A percentile compares a stretch with the other conserved stretches of the same genome.
phyloP scores from a whole-genome alignment of 2,888 invertebrate genomes.

The Hesperia comma region DNA sequence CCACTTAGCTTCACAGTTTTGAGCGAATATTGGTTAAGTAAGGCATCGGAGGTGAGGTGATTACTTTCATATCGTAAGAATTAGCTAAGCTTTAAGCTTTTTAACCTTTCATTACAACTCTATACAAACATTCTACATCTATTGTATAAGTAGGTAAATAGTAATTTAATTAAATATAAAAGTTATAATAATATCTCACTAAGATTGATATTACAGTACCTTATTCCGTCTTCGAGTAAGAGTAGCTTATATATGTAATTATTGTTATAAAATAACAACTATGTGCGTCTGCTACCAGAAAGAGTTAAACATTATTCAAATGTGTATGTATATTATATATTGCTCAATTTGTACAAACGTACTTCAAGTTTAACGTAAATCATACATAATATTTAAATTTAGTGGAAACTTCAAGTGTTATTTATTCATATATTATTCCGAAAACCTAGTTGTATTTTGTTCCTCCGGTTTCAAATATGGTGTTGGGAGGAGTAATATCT shows the following conservation, averaged over 20 bases:
- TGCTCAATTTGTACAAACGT: too few species aligned
- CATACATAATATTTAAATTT: too few species aligned
- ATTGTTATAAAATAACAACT: conserved; percentile 15
- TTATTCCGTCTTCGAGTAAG: neutral
- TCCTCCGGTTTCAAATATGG: too few species aligned
- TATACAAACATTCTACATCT: conserved; percentile 30
- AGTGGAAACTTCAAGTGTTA: too few species aligned
- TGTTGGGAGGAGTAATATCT: too few species aligned
- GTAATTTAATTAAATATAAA: conserved; percentile 21
- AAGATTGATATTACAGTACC: conserved; percentile 15
- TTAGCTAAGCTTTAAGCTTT: conserved; percentile 27
- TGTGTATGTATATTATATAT: too few species aligned
- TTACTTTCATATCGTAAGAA: conserved; percentile 15
- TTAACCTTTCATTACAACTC: conserved; percentile 7
- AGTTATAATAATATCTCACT: conserved; percentile 22
- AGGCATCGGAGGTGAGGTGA: conserved; percentile 20
- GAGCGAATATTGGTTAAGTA: conserved; percentile 7
- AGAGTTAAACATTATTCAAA: conserved; percentile 1
- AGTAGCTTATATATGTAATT: neutral
- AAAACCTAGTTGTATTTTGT: too few species aligned
- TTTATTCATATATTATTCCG: too few species aligned
- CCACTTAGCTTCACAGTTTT: conserved; percentile 40
- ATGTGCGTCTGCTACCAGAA: conserved; percentile 35
- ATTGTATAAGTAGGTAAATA: conserved; percentile 21
- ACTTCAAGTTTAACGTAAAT: too few species aligned